Base-by-base conservation (phyloP, 2,888 invertebrate species). In the Phengaris arion region DNA sequence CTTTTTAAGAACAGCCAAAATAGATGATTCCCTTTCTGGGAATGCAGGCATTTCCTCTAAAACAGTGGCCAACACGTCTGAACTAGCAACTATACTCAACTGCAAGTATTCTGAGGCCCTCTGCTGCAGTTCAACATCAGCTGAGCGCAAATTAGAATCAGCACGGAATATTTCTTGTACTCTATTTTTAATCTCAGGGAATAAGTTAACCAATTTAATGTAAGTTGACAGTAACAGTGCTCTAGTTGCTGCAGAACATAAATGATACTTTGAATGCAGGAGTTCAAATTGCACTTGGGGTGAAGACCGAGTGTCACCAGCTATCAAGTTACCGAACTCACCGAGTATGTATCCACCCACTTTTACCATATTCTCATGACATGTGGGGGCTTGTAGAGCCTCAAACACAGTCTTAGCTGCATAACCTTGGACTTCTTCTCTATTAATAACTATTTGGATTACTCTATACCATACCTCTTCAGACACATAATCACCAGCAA, bases 351-450 rank as follows among this genome's bases (percentile, higher is more conserved):
- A 99, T 75, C 99, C 99, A 78, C 99, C 99, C 76, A 99, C 99
- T 95, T 99, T 99, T 1, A 99, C 99, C 99, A 99, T 99, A 89
- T 99, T 99, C 92, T 99, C 99, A 89, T 99, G 99, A 86, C 99
- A 99, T 48, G 99, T 99, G 35, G 99, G 99, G 54, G 99, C 99
- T 94, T 99, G 99, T 75, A 99, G 93, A 76, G 99, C 99, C 94
- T 99, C 99, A 94, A 99, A 99, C 46, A 99, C 99, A 75, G 99
- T 99, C 94, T 99, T 99, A 74, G 99, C 99, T 78, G 99, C 99
- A 94, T 99, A 99, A 35, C 99, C 99, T 93, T 99, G 99, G 2
- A 99, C 99, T 93, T 99, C 99, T 88, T 99, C 99, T 83, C 99
- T 96, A 89, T 99, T 99, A 81, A 99, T 99, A 55, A 99, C 99